Base-by-base conservation (phyloP, 2,797 vertebrate genomes). In the Stomatorhinus walkeri region DNA sequence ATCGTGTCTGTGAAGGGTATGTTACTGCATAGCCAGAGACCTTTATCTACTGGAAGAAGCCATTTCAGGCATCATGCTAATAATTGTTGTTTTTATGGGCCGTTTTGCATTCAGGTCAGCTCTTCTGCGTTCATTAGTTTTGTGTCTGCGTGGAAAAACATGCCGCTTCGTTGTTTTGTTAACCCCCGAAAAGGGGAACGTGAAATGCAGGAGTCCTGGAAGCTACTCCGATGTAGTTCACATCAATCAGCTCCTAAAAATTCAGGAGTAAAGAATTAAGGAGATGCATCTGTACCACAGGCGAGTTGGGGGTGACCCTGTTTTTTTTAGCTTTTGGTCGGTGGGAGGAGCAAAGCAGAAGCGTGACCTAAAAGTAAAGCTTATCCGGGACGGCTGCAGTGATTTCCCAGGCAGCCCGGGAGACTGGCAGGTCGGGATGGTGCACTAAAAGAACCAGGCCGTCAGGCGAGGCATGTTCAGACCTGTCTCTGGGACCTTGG, bases 381-480 rank as follows among this genome's bases (percentile, higher is more conserved):
- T 88, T 90, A 91, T 92, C 93, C 90, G 89, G 91, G 90, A 90
- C 89, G 72, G 91, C 36, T n/a, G 88, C 48, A 72, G 87, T 90
- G 88, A 91, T 46, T 87, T 10, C 88, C 89, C 91, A 89, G 91
- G 91, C 89, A 87, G 54, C 46, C 51, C 28, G 5, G 22, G 40
- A 49, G 85, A 87, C 88, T 88, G 90, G 28, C 90, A 72, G 90
- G 93, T 92, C 91, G 93, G 88, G 89, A 86, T 81, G 91, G 88
- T 89, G 91, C 61, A 88, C 19, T 12, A 90, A 92, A 90, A 92
- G 92, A 48, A 88, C 36, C 81, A 0, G 2, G 88, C 85, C 88
- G 91, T 91, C 91, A 90, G 90, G 88, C 51, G 90, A 89, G 93
- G 92, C 93, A 83, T 91, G 94, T 89, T 28, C 88, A 83, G 91